These are phyloP conservation scores for Leptogaster cylindrica DNA, from an alignment of 2,888 invertebrate genomes.

Conservation along the genomic window DNA sequence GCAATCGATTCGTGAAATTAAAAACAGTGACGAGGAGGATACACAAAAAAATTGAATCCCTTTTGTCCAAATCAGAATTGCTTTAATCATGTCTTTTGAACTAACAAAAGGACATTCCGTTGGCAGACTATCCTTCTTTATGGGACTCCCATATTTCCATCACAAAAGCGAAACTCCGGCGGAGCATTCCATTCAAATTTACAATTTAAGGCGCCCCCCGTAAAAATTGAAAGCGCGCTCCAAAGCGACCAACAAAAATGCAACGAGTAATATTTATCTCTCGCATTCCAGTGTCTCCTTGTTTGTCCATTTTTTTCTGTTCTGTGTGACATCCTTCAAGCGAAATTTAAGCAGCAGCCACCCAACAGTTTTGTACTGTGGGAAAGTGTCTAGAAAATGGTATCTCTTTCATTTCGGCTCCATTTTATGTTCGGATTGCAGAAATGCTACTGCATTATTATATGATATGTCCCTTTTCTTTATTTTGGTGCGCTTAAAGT, in stretches of 20 bases:
- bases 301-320: constrained; percentile 2
- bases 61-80: neutral
- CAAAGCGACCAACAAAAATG: constrained; percentile 13
- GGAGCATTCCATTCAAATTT: neutral
- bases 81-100: constrained; percentile 21
- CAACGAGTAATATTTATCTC: constrained; percentile 9
- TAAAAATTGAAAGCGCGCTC: constrained; percentile 12
- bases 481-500: neutral
- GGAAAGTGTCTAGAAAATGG: neutral
- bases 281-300: neutral
- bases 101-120: constrained; percentile 6
- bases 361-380: neutral
- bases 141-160: constrained; percentile 10
- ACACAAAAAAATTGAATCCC: neutral
- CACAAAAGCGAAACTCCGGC: constrained; percentile 1
- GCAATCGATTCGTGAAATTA: too few species aligned
- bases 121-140: constrained; percentile 13
- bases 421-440: constrained; percentile 1
- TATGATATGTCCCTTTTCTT: neutral
- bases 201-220: neutral
- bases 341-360: neutral
- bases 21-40: too few species aligned
- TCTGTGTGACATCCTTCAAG: neutral
- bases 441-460: neutral
- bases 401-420: neutral